These are phyloP conservation scores for Apodemus agrarius DNA, from an alignment of 2,797 vertebrate genomes.

Conservation along the genomic window DNA sequence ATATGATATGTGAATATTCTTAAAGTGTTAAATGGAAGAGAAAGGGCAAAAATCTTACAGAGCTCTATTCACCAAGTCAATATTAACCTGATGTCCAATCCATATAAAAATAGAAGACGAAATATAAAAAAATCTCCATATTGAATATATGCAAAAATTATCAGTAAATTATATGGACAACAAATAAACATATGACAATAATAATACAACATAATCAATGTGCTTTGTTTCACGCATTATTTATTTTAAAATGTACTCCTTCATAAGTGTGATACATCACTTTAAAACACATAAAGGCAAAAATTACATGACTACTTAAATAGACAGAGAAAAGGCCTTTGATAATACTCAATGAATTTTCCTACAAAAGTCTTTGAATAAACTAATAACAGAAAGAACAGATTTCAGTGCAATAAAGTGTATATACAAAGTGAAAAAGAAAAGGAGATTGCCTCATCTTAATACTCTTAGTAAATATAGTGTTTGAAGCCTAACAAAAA, in stretches of 20 bases:
- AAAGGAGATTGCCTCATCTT: not conserved
- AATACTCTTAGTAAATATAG: not conserved
- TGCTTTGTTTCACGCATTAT: not conserved
- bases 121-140: too few species aligned
- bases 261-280: not conserved
- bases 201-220: not conserved
- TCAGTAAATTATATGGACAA: not conserved
- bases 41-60: not conserved
- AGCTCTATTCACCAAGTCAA: not conserved
- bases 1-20: not conserved
- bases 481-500: not conserved
- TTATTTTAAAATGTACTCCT: not conserved
- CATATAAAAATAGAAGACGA: not conserved
- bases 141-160: not conserved
- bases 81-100: not conserved
- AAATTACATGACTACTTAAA: not conserved
- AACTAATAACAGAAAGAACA: not conserved
- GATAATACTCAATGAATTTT: not conserved
- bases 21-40: not conserved
- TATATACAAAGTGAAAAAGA: not conserved
- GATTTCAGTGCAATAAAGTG: not conserved
- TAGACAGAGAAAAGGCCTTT: not conserved
- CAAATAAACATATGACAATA: not conserved
- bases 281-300: not conserved
- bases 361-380: too few species aligned